Conservation (phyloP, 2,888 invertebrate species). For the Bombyx huttoni region DNA sequence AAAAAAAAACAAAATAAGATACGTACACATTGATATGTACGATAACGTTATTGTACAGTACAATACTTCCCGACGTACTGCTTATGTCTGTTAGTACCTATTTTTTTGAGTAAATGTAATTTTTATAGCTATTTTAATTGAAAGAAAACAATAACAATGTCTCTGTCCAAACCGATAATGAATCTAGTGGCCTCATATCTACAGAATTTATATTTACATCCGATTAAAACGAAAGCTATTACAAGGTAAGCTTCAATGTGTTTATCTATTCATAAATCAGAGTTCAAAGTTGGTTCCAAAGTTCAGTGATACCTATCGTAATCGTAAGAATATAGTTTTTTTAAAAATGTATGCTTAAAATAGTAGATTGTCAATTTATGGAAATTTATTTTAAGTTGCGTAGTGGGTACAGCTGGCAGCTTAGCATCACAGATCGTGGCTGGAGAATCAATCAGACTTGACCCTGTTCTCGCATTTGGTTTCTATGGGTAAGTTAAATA, state of each 20-base stretch:
- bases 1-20: no score
- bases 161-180: slow-evolving; percentile 80
- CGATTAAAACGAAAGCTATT: slow-evolving; percentile 83
- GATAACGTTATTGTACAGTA: no score
- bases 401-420: slow-evolving; percentile 81
- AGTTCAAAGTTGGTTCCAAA: slow-evolving; percentile 3
- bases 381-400: slow-evolving; percentile 69
- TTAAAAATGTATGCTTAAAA: no score
- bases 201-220: slow-evolving; percentile 81
- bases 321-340: background rate
- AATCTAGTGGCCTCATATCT: slow-evolving; percentile 79
- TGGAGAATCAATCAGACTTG: slow-evolving; percentile 75
- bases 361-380: background rate
- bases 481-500: slow-evolving; percentile 76
- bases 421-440: slow-evolving; percentile 79
- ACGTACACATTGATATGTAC: no score
- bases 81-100: no score
- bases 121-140: background rate
- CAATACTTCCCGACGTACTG: no score
- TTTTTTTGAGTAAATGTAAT: background rate
- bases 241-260: slow-evolving; percentile 75
- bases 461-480: slow-evolving; percentile 81
- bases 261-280: background rate
- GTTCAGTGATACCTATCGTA: background rate
- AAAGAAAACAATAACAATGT: slow-evolving; percentile 56